Evolutionary conservation across 2,888 invertebrate species (phyloP), one percentile per base, ranked within the genome.

Genomic region (Leucozona laternaria): DNA sequence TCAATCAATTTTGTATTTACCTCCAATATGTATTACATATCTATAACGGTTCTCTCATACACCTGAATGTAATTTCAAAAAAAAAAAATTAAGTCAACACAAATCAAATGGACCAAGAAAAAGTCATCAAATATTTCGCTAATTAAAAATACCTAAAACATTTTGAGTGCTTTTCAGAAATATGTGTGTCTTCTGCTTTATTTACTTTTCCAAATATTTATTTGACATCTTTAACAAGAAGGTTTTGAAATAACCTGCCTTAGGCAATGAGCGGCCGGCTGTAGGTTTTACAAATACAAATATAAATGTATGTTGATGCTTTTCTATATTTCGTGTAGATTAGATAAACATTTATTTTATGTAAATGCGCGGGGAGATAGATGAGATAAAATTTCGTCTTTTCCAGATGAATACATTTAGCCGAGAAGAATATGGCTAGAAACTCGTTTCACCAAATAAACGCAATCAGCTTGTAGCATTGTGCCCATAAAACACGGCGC

Each of bases 371-470:
- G 10, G 3, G 31, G 45, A n/a, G 3, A 2, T 10, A n/a, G 15
- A 48, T 13, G 28, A 53, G 25, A 31, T 34, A n/a, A 64, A 31
- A 31, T 15, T 45, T 25, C 25, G n/a, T 64, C 17, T n/a, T 45
- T 13, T 25, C 15, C 17, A n/a, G 0, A 11, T 72, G 53, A 57
- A 57, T 31, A 57, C 28, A 43, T 60, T 68, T 66, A 55, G 22
- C 10, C 10, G 4, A 31, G 15, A 17, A 7, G 40, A 78, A 78
- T 37, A 20, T 25, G 34, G 11, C 40, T 13, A 37, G 5, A 85
- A 85, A 76, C 85, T 68, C 68, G 85, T 85, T 77, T 80, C 57
- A 68, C 60, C 85, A 72, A 85, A 80, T 73, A 62, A 62, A 71
- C 79, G 70, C 71, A 84, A 71, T 79, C 48, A 43, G 48, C 72